These are phyloP conservation scores for Champsocephalus gunnari DNA, from an alignment of 2,797 vertebrate genomes.

Conservation along the genomic window DNA sequence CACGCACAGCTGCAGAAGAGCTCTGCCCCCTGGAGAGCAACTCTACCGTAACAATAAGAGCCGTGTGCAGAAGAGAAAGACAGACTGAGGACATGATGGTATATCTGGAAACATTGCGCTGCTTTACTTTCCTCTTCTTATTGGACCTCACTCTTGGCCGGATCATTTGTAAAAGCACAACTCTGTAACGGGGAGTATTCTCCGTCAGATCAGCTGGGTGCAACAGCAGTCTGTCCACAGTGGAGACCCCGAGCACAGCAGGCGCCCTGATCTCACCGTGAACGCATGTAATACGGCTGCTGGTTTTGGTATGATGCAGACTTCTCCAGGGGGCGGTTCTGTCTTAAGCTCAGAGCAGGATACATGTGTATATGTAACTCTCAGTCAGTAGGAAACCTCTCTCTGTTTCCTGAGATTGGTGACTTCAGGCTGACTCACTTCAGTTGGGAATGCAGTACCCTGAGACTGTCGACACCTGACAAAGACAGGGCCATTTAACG, in stretches of 20 bases:
- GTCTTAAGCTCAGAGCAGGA: conserved; percentile 64
- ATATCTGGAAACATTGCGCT: conserved; percentile 59
- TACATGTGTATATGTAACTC: conserved; percentile 40
- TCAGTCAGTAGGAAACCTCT: conserved; percentile 63
- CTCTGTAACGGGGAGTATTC: conserved; percentile 48
- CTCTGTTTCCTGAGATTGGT: conserved; percentile 64
- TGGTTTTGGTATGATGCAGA: conserved; percentile 65
- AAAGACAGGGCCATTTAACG: conserved; percentile 2
- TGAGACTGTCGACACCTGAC: conserved; percentile 27
- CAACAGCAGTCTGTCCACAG: conserved; percentile 51
- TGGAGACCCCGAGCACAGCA: conserved; percentile 43
- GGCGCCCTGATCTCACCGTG: conserved; percentile 57
- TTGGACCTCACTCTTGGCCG: conserved; percentile 15
- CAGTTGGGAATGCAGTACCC: conserved; percentile 7
- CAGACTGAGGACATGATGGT: conserved; percentile 54
- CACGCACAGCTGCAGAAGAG: conserved; percentile 52
- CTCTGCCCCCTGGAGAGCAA: conserved; percentile 23
- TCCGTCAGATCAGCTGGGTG: conserved; percentile 55
- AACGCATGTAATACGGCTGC: conserved; percentile 49
- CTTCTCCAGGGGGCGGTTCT: conserved; percentile 76
- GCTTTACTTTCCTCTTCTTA: conserved; percentile 30
- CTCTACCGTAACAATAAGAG: conserved; percentile 29
- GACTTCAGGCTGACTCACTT: conserved; percentile 57
- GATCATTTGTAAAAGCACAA: conserved; percentile 57
- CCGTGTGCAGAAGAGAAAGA: conserved; percentile 27